Percentiles rank a stretch among this genome's conserved stretches.
Evolutionary conservation across 1,140 invertebrate genomes (phyloP).

Genomic region (Saccostrea echinata): DNA sequence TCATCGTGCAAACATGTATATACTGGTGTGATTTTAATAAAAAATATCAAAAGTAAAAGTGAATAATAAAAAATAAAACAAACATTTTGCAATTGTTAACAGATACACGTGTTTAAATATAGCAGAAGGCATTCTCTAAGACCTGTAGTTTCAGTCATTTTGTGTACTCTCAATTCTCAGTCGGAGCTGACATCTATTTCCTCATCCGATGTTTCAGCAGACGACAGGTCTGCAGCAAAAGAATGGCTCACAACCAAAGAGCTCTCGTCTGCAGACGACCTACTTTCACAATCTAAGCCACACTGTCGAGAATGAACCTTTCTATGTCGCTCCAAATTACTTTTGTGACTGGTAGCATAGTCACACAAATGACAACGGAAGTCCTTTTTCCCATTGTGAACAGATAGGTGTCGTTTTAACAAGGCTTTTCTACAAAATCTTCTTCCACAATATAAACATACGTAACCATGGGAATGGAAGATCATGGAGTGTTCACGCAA

Average conservation of each 20-base stretch:
- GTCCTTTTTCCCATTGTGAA: slow-evolving; percentile 80
- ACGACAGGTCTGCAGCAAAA: not conserved
- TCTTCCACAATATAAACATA: slow-evolving; percentile 79
- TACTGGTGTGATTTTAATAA: not conserved
- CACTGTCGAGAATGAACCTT: slow-evolving; percentile 74
- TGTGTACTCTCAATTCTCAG: not conserved
- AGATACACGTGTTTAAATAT: not conserved
- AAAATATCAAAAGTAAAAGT: not conserved
- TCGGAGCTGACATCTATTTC: slow-evolving; percentile 51
- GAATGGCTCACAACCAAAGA: not conserved
- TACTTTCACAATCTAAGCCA: not conserved
- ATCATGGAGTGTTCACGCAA: slow-evolving; percentile 78
- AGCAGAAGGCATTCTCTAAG: not conserved
- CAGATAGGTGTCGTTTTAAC: slow-evolving; percentile 80
- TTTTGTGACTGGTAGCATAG: slow-evolving; percentile 82
- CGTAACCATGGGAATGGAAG: slow-evolving; percentile 80
- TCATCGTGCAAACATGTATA: not conserved
- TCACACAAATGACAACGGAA: slow-evolving; percentile 79
- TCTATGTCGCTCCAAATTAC: slow-evolving; percentile 81
- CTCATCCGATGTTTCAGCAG: slow-evolving; percentile 26
- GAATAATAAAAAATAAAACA: not conserved
- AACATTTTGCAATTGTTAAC: not conserved
- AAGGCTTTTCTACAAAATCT: slow-evolving; percentile 81
- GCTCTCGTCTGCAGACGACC: slow-evolving; percentile 35
- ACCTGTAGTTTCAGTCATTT: no score